These are phyloP conservation scores for Nephila pilipes DNA, from an alignment of 1,140 invertebrate species.

Conservation along the genomic window DNA sequence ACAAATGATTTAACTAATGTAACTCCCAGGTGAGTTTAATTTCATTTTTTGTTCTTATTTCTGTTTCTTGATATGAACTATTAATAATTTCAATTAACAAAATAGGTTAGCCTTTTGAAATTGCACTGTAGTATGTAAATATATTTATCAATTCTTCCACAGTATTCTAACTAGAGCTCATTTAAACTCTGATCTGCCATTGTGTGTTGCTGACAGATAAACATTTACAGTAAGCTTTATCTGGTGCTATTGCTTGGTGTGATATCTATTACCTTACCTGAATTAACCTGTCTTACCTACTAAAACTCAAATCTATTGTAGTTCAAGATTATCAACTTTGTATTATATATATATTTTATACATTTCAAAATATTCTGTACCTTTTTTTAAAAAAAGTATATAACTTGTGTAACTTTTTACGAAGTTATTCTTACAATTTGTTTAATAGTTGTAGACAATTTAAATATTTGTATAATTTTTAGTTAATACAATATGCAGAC, in stretches of 20 bases:
- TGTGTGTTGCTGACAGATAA: conserved; percentile 47
- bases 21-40: conserved; percentile 82
- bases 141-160: conserved; percentile 32
- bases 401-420: too few relatives aligned
- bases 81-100: neutral
- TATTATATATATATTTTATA: too few relatives aligned
- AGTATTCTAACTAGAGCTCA: conserved; percentile 56
- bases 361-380: too few relatives aligned
- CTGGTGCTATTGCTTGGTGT: conserved; percentile 33
- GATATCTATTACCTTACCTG: neutral
- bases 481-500: too few relatives aligned
- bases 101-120: neutral
- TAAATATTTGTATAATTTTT: too few relatives aligned
- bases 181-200: conserved; percentile 35
- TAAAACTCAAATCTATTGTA: neutral
- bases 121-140: neutral
- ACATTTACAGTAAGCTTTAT: conserved; percentile 67
- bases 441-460: too few relatives aligned
- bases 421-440: too few relatives aligned
- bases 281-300: neutral
- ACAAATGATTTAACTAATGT: conserved; percentile 89
- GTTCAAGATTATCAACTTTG: too few relatives aligned
- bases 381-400: too few relatives aligned
- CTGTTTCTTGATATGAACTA: neutral
- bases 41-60: neutral